Conservation (phyloP, 2,797 vertebrate species). For the Mormyrops boulengeri region DNA sequence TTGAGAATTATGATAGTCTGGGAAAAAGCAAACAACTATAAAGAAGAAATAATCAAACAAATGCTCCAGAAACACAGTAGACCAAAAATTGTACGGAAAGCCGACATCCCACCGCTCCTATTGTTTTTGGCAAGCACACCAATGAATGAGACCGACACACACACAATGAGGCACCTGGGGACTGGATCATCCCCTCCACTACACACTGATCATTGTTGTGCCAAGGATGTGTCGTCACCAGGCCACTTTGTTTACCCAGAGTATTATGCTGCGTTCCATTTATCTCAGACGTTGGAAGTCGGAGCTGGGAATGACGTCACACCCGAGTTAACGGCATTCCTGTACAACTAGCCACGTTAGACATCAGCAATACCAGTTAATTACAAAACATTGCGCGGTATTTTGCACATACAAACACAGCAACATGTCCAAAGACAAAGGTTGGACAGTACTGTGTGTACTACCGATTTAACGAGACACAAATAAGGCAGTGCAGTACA, state of each 20-base stretch:
- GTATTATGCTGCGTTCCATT: background rate
- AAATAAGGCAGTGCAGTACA: background rate
- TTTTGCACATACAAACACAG: background rate
- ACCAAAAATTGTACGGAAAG: slow-evolving; percentile 50
- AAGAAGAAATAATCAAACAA: background rate
- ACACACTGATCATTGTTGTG: slow-evolving; percentile 13
- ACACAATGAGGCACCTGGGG: background rate
- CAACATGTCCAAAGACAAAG: background rate
- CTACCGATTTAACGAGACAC: background rate
- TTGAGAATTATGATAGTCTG: background rate
- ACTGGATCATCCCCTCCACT: slow-evolving; percentile 5
- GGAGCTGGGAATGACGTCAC: background rate
- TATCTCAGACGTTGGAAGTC: background rate
- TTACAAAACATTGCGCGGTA: background rate
- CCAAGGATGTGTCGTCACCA: slow-evolving; percentile 18
- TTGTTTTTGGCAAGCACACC: slow-evolving; percentile 48
- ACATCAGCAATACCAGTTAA: background rate
- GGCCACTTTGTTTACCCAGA: slow-evolving; percentile 13
- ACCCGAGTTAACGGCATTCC: background rate
- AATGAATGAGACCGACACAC: slow-evolving; percentile 10
- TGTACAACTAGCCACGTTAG: background rate
- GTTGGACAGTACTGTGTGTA: background rate
- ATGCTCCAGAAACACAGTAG: slow-evolving; percentile 26
- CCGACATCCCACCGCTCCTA: slow-evolving; percentile 46
- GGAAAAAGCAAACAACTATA: background rate